Percentiles rank a stretch among this genome's conserved stretches.
Conservation (phyloP, 1,140 invertebrate species). For the Tachypleus tridentatus region DNA sequence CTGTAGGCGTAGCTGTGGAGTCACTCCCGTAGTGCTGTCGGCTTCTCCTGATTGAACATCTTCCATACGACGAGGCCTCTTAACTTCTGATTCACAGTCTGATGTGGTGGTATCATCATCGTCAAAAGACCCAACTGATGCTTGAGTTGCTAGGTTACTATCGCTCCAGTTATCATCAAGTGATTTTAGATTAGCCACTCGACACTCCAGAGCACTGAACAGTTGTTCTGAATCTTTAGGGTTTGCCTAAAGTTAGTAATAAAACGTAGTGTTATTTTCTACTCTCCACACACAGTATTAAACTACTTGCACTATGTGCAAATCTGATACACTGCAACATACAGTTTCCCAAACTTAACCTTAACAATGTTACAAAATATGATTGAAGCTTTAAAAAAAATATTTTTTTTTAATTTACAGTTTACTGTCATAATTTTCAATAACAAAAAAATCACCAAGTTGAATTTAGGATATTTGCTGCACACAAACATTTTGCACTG, state of each 20-base stretch:
- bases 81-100: no score
- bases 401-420: constrained; percentile 1
- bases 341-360: not conserved
- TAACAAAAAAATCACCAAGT: no score
- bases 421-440: not conserved
- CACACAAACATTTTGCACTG: no score
- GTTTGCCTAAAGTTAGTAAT: constrained; percentile 47
- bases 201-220: constrained; percentile 51
- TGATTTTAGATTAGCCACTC: constrained; percentile 37
- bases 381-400: constrained; percentile 1
- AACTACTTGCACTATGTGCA: not conserved
- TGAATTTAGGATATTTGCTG: no score
- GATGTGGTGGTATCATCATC: no score
- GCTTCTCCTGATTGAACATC: no score
- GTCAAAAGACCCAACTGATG: no score
- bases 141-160: constrained; percentile 6
- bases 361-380: constrained; percentile 4
- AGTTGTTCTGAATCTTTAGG: constrained; percentile 64
- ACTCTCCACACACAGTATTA: not conserved
- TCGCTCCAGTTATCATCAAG: constrained; percentile 6
- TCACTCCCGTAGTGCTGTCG: no score
- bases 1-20: no score
- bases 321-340: not conserved
- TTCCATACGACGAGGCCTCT: no score
- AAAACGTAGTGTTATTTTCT: not conserved